Evolutionary conservation across 2,797 vertebrate species (phyloP).

Genomic region (Chelon labrosus): DNA sequence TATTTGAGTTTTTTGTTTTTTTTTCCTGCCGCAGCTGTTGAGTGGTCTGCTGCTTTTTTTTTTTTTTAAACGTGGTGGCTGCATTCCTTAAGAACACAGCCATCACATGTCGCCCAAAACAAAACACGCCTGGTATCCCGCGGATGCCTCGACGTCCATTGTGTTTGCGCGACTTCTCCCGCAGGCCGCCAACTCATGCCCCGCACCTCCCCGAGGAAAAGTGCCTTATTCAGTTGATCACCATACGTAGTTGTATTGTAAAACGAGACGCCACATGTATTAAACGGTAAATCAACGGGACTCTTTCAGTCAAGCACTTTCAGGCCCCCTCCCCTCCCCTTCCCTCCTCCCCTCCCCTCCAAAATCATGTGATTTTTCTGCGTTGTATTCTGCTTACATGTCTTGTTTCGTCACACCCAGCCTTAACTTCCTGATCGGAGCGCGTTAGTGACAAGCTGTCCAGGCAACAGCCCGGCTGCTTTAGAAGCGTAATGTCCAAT

Average conservation of each 20-base stretch:
- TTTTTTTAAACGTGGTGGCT: slow-evolving; percentile 36
- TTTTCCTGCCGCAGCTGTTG: slow-evolving; percentile 5
- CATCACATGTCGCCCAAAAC: slow-evolving; percentile 50
- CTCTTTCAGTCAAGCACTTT: slow-evolving; percentile 68
- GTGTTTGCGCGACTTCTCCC: slow-evolving; percentile 51
- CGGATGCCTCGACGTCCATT: slow-evolving; percentile 51
- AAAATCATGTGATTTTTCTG: slow-evolving; percentile 50
- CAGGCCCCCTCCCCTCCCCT: slow-evolving; percentile 45
- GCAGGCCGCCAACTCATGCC: slow-evolving; percentile 54
- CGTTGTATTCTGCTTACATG: slow-evolving; percentile 51
- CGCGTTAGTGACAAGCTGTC: slow-evolving; percentile 30
- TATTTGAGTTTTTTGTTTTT: slow-evolving; percentile 19
- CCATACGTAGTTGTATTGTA: slow-evolving; percentile 53
- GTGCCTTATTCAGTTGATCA: slow-evolving; percentile 85
- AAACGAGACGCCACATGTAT: slow-evolving; percentile 50
- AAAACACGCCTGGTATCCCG: slow-evolving; percentile 56
- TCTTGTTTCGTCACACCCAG: slow-evolving; percentile 54
- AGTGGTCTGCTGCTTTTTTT: slow-evolving; percentile 21
- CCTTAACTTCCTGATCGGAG: slow-evolving; percentile 65
- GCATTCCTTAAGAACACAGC: slow-evolving; percentile 64
- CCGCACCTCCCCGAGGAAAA: slow-evolving; percentile 77
- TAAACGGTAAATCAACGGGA: slow-evolving; percentile 40
- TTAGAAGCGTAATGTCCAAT: slow-evolving; percentile 9
- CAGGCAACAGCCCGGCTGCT: neutral
- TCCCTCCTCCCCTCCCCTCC: too few species aligned